Evolutionary conservation across 2,113 vertebrate genomes (phyloP).

Genomic region (Dolichotis patagonum): DNA sequence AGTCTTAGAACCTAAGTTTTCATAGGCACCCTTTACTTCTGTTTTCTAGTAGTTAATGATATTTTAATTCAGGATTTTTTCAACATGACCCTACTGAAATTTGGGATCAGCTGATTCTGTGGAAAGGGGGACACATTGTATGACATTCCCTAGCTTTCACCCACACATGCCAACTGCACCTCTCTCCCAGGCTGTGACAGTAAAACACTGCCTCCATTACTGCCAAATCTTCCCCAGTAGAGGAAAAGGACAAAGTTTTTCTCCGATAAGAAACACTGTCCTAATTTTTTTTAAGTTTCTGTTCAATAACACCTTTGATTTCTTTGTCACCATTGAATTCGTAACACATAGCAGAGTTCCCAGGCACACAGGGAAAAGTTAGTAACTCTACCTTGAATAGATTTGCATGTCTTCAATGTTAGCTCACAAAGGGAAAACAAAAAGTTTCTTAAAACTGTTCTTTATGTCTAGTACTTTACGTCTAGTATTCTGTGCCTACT

Average conservation of each 20-base stretch:
- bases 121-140: background rate
- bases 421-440: background rate
- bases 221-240: background rate
- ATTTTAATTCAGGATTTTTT: slow-evolving; percentile 32
- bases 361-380: background rate
- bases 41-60: background rate
- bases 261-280: background rate
- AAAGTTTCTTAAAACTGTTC: slow-evolving; percentile 5
- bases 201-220: background rate
- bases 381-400: slow-evolving; percentile 35
- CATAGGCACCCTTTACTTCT: background rate
- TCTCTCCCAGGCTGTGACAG: background rate
- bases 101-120: background rate
- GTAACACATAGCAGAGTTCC: background rate
- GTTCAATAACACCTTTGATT: background rate
- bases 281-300: background rate
- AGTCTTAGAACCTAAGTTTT: background rate
- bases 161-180: background rate
- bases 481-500: background rate
- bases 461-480: background rate
- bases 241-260: background rate
- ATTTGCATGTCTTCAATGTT: background rate
- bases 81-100: background rate
- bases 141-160: background rate
- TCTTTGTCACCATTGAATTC: slow-evolving; percentile 23